phyloP scores from a whole-genome alignment of 2,113 vertebrate genomes.

The Progne subis region DNA sequence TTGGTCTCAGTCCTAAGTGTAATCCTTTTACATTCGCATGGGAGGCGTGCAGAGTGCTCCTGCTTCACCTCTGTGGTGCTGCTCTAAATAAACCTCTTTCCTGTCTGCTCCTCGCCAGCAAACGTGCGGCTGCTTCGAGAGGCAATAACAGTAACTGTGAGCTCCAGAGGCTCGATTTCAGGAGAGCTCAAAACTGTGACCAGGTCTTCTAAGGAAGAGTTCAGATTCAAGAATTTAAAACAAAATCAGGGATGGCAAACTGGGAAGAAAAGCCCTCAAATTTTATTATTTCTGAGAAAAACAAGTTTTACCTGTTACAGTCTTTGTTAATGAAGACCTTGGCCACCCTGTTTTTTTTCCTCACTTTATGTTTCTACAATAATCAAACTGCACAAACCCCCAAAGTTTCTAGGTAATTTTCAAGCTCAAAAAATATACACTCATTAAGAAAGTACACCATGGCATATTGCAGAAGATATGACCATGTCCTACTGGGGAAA shows the following conservation, averaged over 20 bases:
- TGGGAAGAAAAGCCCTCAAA: neutral
- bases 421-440: neutral
- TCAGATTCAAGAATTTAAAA: neutral
- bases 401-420: neutral
- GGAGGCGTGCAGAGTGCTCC: neutral
- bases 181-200: neutral
- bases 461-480: neutral
- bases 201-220: accelerated
- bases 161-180: neutral
- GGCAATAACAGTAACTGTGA: neutral
- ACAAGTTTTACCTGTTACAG: neutral
- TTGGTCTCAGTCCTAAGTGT: neutral
- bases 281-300: neutral
- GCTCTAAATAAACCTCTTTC: neutral
- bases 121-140: neutral
- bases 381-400: neutral
- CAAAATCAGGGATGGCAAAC: neutral
- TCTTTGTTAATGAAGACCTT: neutral
- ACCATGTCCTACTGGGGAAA: neutral
- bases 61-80: neutral
- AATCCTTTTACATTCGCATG: accelerated
- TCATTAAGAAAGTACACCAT: neutral
- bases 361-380: neutral
- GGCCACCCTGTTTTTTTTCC: neutral
- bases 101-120: neutral